Base-by-base conservation (phyloP, 1,140 invertebrate species). In the Sitobion miscanthi region DNA sequence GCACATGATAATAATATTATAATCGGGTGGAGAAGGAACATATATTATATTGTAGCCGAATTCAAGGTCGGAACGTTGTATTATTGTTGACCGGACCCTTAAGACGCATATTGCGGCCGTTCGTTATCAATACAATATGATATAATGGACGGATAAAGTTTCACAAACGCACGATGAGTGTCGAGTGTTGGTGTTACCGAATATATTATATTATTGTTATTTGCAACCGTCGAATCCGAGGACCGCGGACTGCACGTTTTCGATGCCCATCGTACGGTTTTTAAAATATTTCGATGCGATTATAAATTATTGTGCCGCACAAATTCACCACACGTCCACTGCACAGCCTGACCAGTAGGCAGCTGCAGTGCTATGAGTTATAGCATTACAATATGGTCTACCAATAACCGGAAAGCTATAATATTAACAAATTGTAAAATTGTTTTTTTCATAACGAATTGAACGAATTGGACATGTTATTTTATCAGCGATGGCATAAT, bases 61-160 rank as follows among this genome's bases (percentile, higher is more conserved):
- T 57, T 57, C 88, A 89, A 89, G 88, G 88, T 47, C n/a, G 38
- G 35, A 25, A 89, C 52, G 38, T 57, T 89, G 49, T 88, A 42
- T 85, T 85, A 45, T 86, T 45, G 42, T 25, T 42, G 85, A 42
- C 52, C 52, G 52, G 49, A 57, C 52, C 52, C 88, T 89, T 89
- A 42, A 57, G 49, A 38, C 49, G n/a, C 11, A 77, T 77, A 77
- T 77, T 77, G 62, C n/a, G 49, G n/a, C 30, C 9, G 20, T 52
- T 88, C 20, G 86, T 49, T 49, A 30, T 88, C 25, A 83, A 83
- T 38, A 83, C 8, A 83, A 83, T 83, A 9, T 42, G 38, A 42
- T n/a, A 49, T 87, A 49, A 57, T 38, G 52, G 87, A 88, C 52
- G 52, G 49, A 57, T 89, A 57, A 54, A 38, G 9, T 89, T 89